phyloP scores from a whole-genome alignment of 2,797 vertebrate genomes.

The Sebastes miniatus region DNA sequence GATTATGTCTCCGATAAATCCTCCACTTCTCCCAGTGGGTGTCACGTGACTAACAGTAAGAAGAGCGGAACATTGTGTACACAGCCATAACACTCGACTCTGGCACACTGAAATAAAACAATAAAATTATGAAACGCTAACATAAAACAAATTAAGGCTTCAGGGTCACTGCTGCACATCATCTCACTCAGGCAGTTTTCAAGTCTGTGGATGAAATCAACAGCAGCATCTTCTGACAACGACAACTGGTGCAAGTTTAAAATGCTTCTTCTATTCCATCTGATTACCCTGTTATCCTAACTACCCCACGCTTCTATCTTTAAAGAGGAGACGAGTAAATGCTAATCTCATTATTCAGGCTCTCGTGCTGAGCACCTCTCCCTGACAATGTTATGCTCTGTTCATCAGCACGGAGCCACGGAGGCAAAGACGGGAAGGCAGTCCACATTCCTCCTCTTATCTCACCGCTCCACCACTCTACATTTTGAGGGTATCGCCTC shows the following conservation, averaged over 20 bases:
- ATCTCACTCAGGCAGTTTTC: background rate
- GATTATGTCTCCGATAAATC: background rate
- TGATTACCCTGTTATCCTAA: background rate
- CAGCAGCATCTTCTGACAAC: background rate
- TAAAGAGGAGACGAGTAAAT: conserved; percentile 2
- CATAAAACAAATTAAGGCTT: background rate
- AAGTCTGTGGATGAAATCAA: background rate
- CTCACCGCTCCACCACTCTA: conserved; percentile 4
- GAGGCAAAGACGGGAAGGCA: conserved; percentile 5
- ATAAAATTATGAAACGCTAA: conserved; percentile 3
- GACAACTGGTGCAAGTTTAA: background rate
- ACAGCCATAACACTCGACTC: conserved; percentile 12
- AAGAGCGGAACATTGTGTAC: conserved; percentile 7
- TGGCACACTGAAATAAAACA: conserved; percentile 16
- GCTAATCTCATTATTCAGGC: conserved; percentile 21
- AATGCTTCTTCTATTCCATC: background rate
- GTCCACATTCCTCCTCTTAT: conserved; percentile 41
- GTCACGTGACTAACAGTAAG: conserved; percentile 18
- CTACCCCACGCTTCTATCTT: background rate
- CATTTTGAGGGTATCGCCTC: conserved; percentile 35
- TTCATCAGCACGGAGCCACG: conserved; percentile 24
- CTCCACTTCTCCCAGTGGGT: background rate
- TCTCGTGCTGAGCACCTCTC: background rate
- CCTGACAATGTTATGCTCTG: conserved; percentile 3
- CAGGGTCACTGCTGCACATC: background rate